These are phyloP conservation scores for Macropus fuliginosus DNA, from an alignment of 2,797 vertebrate species.

Conservation along the genomic window DNA sequence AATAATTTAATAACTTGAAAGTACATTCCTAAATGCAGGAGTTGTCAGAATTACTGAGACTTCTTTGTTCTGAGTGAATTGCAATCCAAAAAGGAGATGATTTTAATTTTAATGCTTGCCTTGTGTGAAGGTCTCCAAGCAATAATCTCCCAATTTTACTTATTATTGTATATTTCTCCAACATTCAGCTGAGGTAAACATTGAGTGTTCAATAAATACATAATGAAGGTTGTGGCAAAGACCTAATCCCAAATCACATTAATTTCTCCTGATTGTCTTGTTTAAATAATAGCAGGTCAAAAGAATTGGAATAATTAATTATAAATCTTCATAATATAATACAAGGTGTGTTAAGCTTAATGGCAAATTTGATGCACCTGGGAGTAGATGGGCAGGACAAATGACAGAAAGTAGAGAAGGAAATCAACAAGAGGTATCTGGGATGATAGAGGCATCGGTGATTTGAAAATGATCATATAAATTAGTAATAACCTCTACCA, in stretches of 20 bases:
- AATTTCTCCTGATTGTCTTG: background rate
- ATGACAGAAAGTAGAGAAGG: no score
- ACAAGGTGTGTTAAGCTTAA: no score
- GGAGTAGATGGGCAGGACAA: no score
- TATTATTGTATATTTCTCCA: background rate
- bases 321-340: no score
- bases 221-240: background rate
- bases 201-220: no score
- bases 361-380: no score
- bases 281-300: background rate
- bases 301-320: no score
- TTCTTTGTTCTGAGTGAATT: background rate
- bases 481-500: no score
- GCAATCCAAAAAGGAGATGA: background rate
- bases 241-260: background rate
- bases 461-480: no score
- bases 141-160: background rate
- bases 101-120: background rate
- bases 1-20: constrained; percentile 46
- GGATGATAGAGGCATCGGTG: no score
- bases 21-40: background rate
- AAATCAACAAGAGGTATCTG: no score
- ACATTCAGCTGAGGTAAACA: background rate
- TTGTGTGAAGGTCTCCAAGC: background rate
- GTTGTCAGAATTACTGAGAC: constrained; percentile 3